Conservation (phyloP, 2,888 invertebrate species). For the Gortyna flavago region DNA sequence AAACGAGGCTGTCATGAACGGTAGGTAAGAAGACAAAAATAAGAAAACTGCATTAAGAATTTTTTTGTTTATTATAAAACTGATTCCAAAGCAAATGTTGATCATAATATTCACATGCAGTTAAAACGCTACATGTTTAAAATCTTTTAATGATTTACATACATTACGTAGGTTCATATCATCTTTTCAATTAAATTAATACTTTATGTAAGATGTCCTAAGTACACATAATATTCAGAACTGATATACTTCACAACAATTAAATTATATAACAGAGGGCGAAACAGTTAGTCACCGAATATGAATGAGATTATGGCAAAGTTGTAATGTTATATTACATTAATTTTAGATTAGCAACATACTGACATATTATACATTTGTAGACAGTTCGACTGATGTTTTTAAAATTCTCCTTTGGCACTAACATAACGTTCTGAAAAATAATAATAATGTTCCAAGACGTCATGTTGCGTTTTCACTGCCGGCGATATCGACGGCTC, state of each 20-base stretch:
- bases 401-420: slow-evolving; percentile 76
- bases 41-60: slow-evolving; percentile 70
- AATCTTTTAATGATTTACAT: slow-evolving; percentile 68
- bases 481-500: slow-evolving; percentile 79
- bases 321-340: slow-evolving; percentile 44
- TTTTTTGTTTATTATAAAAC: slow-evolving; percentile 85
- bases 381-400: slow-evolving; percentile 46
- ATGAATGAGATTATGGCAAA: slow-evolving; percentile 42
- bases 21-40: slow-evolving; percentile 31
- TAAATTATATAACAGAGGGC: slow-evolving; percentile 34
- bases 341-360: slow-evolving; percentile 27
- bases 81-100: slow-evolving; percentile 88
- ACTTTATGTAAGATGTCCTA: slow-evolving; percentile 59
- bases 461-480: slow-evolving; percentile 79
- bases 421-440: slow-evolving; percentile 73
- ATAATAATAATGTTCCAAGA: slow-evolving; percentile 65
- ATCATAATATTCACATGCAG: slow-evolving; percentile 85
- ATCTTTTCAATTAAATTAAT: slow-evolving; percentile 62
- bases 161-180: slow-evolving; percentile 61
- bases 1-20: background rate
- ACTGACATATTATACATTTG: slow-evolving; percentile 48
- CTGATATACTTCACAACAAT: slow-evolving; percentile 50
- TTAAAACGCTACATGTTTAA: slow-evolving; percentile 82
- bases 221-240: slow-evolving; percentile 59
- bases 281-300: slow-evolving; percentile 18